These are phyloP conservation scores for Dioctria linearis DNA, from an alignment of 2,888 invertebrate genomes.

Conservation along the genomic window DNA sequence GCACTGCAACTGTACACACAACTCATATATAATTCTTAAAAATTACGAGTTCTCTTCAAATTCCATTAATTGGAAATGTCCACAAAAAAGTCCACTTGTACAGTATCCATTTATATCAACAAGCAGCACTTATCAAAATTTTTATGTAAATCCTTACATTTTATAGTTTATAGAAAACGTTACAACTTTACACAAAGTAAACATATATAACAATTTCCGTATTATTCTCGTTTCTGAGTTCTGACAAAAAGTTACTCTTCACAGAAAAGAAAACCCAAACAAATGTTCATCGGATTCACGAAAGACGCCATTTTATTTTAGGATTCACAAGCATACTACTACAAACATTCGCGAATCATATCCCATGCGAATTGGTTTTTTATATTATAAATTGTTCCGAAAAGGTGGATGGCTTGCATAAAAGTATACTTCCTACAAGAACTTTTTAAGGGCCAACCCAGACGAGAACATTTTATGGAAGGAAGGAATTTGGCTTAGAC, in stretches of 20 bases:
- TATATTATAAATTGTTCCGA: too few species aligned
- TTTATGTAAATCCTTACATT: background rate
- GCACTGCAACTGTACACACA: too few species aligned
- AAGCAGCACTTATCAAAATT: background rate
- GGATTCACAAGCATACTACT: conserved; percentile 4
- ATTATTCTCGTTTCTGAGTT: background rate
- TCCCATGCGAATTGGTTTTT: too few species aligned
- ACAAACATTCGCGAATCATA: background rate
- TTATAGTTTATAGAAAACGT: background rate
- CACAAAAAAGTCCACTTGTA: background rate
- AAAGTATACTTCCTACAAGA: too few species aligned
- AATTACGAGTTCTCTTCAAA: background rate
- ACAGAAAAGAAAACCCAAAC: conserved; percentile 32
- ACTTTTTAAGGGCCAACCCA: too few species aligned
- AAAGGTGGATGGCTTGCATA: too few species aligned
- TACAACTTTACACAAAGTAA: too few species aligned
- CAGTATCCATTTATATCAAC: background rate
- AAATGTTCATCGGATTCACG: conserved; percentile 32
- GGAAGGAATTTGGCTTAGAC: too few species aligned
- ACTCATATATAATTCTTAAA: too few species aligned
- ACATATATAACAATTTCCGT: too few species aligned
- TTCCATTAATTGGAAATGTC: background rate
- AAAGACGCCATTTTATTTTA: conserved; percentile 48
- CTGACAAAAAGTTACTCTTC: background rate
- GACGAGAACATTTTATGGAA: too few species aligned